A percentile compares a stretch with the other conserved stretches of the same genome.
phyloP scores from a whole-genome alignment of 2,888 invertebrate genomes.

The Apoderus coryli region DNA sequence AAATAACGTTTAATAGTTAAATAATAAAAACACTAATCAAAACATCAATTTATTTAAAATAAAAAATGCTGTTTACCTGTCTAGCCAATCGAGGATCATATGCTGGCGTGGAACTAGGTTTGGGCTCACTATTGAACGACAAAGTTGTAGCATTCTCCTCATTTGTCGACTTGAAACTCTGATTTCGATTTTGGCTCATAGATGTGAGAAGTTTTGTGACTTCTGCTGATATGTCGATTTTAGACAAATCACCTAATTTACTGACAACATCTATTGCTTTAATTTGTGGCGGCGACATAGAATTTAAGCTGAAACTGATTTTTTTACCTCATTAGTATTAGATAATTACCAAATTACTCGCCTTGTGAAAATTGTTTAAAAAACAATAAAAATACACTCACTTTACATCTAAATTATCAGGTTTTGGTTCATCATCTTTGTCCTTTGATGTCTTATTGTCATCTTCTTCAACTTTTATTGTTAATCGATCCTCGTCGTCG shows the following conservation, averaged over 20 bases:
- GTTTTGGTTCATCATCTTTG: slow-evolving; percentile 23
- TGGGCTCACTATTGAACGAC: slow-evolving; percentile 4
- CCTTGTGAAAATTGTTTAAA: slow-evolving; percentile 4
- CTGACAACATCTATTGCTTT: no score
- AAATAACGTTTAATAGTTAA: slow-evolving; percentile 1
- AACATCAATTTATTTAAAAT: background rate
- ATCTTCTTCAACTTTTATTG: slow-evolving; percentile 31
- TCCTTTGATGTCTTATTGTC: no score
- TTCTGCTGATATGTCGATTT: slow-evolving; percentile 59
- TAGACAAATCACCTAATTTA: slow-evolving; percentile 51
- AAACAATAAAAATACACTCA: slow-evolving; percentile 8
- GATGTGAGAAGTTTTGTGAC: slow-evolving; percentile 53
- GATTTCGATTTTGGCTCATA: slow-evolving; percentile 28
- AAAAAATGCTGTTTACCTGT: slow-evolving; percentile 14
- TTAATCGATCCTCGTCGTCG: slow-evolving; percentile 33
- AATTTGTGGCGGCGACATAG: no score
- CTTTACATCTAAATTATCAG: slow-evolving; percentile 14
- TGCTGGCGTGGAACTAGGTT: slow-evolving; percentile 6
- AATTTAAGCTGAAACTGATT: no score
- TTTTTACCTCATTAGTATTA: no score
- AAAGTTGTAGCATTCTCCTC: slow-evolving; percentile 2
- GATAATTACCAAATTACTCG: no score
- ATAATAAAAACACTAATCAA: background rate
- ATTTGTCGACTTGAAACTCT: slow-evolving; percentile 4
- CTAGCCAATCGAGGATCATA: slow-evolving; percentile 16